Conservation (phyloP, 2,113 vertebrate species). For the Coryphaenoides rupestris region DNA sequence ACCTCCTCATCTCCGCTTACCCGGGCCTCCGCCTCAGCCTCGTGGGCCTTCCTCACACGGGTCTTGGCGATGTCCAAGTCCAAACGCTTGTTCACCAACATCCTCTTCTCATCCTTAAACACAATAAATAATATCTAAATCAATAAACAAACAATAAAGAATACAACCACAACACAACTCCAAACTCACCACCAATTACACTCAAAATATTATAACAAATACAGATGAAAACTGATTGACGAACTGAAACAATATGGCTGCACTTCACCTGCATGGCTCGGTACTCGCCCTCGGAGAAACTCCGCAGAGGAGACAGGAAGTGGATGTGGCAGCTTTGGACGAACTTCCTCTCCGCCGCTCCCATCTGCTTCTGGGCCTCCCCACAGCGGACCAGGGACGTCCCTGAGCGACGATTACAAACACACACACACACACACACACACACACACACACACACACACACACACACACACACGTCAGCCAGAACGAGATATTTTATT, state of each 20-base stretch:
- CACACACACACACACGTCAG: background rate
- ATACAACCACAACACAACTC: too few species aligned
- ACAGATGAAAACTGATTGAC: background rate
- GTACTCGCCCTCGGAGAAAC: conserved; percentile 88
- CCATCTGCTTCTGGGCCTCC: conserved; percentile 86
- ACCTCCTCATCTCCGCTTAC: conserved; percentile 38
- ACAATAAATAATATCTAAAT: too few species aligned
- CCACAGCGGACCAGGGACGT: conserved; percentile 87
- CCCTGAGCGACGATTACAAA: conserved; percentile 68
- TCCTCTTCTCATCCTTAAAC: conserved; percentile 58
- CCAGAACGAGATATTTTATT: too few species aligned
- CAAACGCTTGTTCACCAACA: conserved; percentile 66
- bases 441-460: background rate
- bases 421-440: conserved; percentile 5
- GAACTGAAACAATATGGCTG: background rate
- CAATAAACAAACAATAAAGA: too few species aligned
- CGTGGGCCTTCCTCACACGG: conserved; percentile 58
- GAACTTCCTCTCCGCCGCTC: conserved; percentile 84
- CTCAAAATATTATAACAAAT: too few species aligned
- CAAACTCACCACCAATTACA: too few species aligned
- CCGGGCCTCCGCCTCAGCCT: conserved; percentile 55
- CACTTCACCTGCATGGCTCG: conserved; percentile 88
- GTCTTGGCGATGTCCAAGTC: conserved; percentile 63
- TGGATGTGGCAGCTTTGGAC: conserved; percentile 87
- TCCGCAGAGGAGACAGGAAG: conserved; percentile 86